These are phyloP conservation scores for Oenanthe melanoleuca DNA, from an alignment of 2,113 vertebrate species.

Conservation along the genomic window DNA sequence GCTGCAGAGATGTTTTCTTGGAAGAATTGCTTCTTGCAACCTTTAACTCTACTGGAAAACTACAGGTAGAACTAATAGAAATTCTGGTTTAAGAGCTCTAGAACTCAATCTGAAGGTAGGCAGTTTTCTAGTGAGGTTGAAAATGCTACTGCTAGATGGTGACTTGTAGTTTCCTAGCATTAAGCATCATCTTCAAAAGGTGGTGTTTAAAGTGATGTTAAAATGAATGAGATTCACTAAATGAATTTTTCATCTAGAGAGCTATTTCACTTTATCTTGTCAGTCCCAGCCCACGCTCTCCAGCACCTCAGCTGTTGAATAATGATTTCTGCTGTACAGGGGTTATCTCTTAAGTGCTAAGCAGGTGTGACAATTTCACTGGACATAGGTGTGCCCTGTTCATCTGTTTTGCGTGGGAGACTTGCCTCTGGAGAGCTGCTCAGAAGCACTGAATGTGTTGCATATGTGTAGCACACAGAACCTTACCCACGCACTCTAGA, in stretches of 20 bases:
- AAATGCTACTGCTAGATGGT: not conserved
- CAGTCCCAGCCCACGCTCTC: not conserved
- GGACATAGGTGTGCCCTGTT: not conserved
- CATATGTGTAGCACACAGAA: rapidly evolving
- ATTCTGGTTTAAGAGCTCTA: not conserved
- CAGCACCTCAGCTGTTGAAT: not conserved
- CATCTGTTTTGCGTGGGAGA: not conserved
- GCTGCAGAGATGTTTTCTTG: not conserved
- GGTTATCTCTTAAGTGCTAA: not conserved
- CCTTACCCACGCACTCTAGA: not conserved
- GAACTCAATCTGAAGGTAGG: not conserved
- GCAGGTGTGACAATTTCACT: not conserved
- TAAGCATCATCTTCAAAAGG: not conserved
- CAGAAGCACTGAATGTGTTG: not conserved
- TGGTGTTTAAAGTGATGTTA: not conserved
- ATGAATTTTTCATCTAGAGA: not conserved
- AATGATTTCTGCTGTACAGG: not conserved
- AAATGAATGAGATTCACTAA: not conserved
- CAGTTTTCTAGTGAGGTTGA: not conserved
- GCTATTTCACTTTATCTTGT: not conserved
- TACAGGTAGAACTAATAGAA: not conserved
- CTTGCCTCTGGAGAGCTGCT: not conserved
- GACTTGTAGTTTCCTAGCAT: not conserved
- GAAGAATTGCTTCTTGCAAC: not conserved
- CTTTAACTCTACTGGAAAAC: not conserved